phyloP scores from a whole-genome alignment of 2,797 vertebrate genomes.

The Platyrinchus mystaceus region DNA sequence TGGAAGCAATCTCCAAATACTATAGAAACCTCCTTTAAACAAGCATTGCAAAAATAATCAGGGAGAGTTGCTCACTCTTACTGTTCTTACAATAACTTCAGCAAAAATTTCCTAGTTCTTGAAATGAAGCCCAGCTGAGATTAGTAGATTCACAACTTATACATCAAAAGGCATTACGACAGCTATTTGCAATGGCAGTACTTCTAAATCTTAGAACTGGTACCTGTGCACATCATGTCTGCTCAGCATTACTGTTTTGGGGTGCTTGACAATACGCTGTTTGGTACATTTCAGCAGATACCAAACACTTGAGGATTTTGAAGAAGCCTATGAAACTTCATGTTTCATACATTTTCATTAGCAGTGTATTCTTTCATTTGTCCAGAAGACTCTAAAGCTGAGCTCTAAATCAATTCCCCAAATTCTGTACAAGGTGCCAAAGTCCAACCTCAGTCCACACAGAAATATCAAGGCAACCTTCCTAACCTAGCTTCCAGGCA shows the following conservation, averaged over 20 bases:
- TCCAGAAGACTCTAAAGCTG: background rate
- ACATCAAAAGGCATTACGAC: background rate
- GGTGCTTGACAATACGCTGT: background rate
- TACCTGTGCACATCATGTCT: background rate
- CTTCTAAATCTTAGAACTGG: background rate
- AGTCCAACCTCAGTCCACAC: background rate
- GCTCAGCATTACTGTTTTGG: background rate
- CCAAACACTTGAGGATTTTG: background rate
- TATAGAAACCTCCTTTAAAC: background rate
- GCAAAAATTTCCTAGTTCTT: background rate
- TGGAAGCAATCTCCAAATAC: background rate
- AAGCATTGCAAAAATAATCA: background rate
- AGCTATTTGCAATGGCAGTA: background rate
- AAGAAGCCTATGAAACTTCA: background rate
- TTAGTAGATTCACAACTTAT: background rate
- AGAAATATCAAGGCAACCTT: background rate
- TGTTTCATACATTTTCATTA: background rate
- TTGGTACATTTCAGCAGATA: background rate
- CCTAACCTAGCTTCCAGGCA: background rate
- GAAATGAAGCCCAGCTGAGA: background rate
- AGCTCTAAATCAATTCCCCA: background rate
- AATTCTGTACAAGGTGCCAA: background rate
- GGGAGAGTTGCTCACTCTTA: background rate
- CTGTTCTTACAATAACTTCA: background rate
- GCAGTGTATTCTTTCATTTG: background rate